These are phyloP conservation scores for Axis porcinus DNA, from an alignment of 2,113 vertebrate genomes.

Conservation along the genomic window DNA sequence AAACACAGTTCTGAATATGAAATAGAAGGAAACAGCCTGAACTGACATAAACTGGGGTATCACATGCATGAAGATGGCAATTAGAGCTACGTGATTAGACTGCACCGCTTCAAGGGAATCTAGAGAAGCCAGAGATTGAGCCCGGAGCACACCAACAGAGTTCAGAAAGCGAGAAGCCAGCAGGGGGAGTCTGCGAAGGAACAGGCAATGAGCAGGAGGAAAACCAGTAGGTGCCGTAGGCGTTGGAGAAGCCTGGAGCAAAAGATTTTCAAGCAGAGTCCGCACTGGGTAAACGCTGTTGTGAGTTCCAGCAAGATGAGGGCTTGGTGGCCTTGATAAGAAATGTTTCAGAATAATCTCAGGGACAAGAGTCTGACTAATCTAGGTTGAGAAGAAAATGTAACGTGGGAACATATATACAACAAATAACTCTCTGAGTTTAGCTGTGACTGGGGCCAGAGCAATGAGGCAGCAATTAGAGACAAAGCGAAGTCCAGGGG, in stretches of 20 bases:
- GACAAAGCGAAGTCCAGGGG: not conserved
- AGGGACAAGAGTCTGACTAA: not conserved
- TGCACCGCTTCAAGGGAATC: not conserved
- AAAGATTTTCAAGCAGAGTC: not conserved
- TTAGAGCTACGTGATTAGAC: not conserved
- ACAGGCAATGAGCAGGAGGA: not conserved
- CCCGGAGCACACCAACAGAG: not conserved
- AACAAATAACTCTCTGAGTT: not conserved
- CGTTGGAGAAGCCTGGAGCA: not conserved
- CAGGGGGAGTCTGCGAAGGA: not conserved
- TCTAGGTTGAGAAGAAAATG: not conserved
- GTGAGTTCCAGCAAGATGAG: not conserved
- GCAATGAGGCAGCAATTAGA: not conserved
- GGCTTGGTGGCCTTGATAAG: not conserved
- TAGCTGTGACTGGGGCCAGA: not conserved
- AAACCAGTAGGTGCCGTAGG: rapidly evolving
- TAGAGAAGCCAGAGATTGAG: not conserved
- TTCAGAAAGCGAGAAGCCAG: not conserved
- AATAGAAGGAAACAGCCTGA: not conserved
- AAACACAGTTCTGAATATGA: not conserved
- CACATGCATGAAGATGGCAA: not conserved
- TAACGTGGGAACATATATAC: not conserved
- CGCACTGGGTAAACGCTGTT: not conserved
- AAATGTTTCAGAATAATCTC: not conserved
- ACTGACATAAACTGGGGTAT: not conserved